Evolutionary conservation across 2,113 vertebrate species (phyloP).

Genomic region (Lycocorax pyrrhopterus): DNA sequence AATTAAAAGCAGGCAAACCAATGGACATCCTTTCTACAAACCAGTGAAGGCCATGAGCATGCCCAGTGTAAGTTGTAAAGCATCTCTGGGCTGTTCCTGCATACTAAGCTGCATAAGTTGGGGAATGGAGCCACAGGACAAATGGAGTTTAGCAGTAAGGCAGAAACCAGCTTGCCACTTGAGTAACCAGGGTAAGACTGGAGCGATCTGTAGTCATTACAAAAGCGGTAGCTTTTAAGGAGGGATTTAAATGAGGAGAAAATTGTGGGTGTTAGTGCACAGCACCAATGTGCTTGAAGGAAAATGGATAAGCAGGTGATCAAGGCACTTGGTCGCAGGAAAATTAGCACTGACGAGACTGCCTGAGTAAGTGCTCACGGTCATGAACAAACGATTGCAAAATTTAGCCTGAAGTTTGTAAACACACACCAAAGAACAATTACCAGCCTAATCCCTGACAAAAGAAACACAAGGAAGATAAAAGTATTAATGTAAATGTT

Average conservation of each 20-base stretch:
- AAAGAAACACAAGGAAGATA: neutral
- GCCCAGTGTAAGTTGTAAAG: accelerated
- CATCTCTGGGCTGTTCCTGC: neutral
- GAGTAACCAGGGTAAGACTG: neutral
- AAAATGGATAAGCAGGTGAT: neutral
- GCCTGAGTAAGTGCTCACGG: neutral
- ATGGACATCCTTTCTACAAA: neutral
- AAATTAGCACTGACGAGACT: constrained; percentile 9
- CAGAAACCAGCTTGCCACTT: neutral
- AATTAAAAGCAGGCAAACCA: neutral
- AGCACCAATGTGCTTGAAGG: neutral
- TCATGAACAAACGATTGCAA: constrained; percentile 3
- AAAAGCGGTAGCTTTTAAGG: neutral
- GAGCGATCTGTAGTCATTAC: neutral
- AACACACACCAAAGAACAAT: constrained; percentile 17
- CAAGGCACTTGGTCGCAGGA: neutral
- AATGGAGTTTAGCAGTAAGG: neutral
- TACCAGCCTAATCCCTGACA: neutral
- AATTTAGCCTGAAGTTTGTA: constrained; percentile 37
- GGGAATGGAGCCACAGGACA: neutral
- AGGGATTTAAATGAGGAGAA: constrained; percentile 16
- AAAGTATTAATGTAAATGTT: neutral
- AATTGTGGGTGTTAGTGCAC: neutral
- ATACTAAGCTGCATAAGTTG: neutral
- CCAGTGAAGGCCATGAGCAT: neutral